Evolutionary conservation across 2,797 vertebrate genomes (phyloP).

Genomic region (Pangasius sanitwongsei): DNA sequence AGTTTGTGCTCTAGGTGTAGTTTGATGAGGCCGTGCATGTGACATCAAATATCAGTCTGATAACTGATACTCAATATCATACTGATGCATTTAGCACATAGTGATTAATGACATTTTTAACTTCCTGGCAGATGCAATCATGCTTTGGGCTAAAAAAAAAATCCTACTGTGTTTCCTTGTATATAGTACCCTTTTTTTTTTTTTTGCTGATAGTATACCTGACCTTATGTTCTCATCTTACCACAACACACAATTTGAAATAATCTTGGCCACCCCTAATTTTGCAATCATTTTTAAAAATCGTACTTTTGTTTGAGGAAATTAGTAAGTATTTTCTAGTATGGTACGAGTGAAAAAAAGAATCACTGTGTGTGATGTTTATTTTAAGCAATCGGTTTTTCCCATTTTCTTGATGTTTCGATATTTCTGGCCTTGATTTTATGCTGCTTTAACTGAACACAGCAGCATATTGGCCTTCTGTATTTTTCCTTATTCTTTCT

Average conservation of each 20-base stretch:
- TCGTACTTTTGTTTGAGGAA: neutral
- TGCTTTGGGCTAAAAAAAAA: neutral
- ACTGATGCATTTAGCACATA: neutral
- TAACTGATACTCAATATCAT: neutral
- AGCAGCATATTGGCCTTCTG: neutral
- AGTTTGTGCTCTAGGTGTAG: neutral
- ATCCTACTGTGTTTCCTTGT: neutral
- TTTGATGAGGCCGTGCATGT: neutral
- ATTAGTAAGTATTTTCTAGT: neutral
- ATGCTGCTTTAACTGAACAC: neutral
- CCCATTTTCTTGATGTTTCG: neutral
- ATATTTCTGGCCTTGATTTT: neutral
- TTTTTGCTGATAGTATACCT: slow-evolving; percentile 41
- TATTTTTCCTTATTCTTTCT: neutral
- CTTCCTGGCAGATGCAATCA: neutral
- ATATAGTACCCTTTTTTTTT: neutral
- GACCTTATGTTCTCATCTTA: neutral
- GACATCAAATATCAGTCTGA: neutral
- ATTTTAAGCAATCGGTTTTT: neutral
- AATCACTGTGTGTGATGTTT: neutral
- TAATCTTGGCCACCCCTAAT: neutral
- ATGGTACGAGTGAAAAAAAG: neutral
- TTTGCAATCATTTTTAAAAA: neutral
- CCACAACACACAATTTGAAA: neutral
- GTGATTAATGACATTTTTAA: neutral